Evolutionary conservation across 23 tunicate genomes (phyloP).

Genomic region (Styela clava): DNA sequence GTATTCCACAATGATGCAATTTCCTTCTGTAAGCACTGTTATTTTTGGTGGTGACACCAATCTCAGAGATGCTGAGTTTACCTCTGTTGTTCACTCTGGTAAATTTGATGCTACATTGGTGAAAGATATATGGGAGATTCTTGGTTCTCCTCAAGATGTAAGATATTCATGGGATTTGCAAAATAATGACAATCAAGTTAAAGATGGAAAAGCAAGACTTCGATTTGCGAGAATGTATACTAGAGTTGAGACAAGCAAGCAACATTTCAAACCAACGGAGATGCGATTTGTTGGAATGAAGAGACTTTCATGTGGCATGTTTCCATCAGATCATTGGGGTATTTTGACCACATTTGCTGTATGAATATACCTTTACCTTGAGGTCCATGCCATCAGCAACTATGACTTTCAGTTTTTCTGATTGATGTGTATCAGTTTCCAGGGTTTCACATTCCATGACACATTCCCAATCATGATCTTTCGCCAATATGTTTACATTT

Average conservation of each 20-base stretch:
- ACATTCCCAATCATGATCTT: no score
- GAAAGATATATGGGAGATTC: constrained; percentile 45
- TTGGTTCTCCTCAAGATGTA: constrained; percentile 36
- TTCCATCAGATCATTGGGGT: constrained; percentile 78
- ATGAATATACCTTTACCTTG: not conserved
- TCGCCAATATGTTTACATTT: not conserved
- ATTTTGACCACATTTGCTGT: constrained; percentile 10
- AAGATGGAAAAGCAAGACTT: constrained; percentile 30
- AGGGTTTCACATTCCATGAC: no score
- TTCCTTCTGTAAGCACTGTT: constrained; percentile 21
- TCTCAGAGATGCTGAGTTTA: constrained; percentile 31
- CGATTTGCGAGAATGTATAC: constrained; percentile 44
- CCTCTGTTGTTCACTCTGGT: not conserved
- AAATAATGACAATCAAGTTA: constrained; percentile 39
- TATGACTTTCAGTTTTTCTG: no score
- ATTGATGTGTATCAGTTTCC: no score
- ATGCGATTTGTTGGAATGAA: constrained; percentile 43
- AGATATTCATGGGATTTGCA: constrained; percentile 45
- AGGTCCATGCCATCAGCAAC: no score
- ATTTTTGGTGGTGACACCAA: constrained; percentile 56
- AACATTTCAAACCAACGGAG: constrained; percentile 24
- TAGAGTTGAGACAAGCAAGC: not conserved
- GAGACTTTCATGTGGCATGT: constrained; percentile 54
- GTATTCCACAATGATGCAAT: constrained; percentile 18
- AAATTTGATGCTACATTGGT: constrained; percentile 14